Conservation (phyloP, 2,888 invertebrate species). For the Cephus pygmeus region DNA sequence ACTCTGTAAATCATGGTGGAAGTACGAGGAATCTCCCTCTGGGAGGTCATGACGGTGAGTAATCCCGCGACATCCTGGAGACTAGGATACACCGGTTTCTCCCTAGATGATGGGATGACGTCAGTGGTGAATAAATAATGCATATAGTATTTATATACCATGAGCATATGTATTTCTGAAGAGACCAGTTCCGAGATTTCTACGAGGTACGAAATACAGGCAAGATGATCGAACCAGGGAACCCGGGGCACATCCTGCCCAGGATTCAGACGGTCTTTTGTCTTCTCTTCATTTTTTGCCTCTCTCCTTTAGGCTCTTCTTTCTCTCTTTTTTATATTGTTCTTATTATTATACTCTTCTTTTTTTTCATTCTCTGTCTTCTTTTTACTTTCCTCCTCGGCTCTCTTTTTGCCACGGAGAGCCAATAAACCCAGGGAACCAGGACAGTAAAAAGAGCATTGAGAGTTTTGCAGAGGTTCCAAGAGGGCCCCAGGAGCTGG, state of each 20-base stretch:
- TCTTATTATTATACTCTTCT: conserved; percentile 4
- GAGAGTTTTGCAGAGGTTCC: conserved; percentile 16
- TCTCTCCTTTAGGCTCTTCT: background rate
- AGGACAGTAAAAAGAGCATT: conserved; percentile 30
- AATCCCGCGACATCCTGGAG: background rate
- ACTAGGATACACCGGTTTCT: background rate
- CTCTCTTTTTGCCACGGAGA: conserved; percentile 34
- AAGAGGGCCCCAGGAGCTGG: background rate
- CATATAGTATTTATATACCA: background rate
- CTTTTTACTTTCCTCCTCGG: conserved; percentile 29
- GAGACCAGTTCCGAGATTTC: background rate
- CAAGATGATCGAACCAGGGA: background rate
- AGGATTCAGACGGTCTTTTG: background rate
- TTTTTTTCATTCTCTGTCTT: conserved; percentile 18
- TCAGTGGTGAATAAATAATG: background rate
- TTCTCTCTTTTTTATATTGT: background rate
- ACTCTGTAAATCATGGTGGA: background rate
- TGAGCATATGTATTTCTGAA: background rate
- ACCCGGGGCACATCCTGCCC: background rate
- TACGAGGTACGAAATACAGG: background rate
- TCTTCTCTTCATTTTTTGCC: conserved; percentile 2
- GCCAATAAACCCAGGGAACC: conserved; percentile 46
- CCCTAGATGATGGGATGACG: background rate
- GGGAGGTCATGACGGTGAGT: background rate
- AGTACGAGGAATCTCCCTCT: background rate